Conservation (phyloP, 92 coral and sea anemone species). For the Metridium senile region DNA sequence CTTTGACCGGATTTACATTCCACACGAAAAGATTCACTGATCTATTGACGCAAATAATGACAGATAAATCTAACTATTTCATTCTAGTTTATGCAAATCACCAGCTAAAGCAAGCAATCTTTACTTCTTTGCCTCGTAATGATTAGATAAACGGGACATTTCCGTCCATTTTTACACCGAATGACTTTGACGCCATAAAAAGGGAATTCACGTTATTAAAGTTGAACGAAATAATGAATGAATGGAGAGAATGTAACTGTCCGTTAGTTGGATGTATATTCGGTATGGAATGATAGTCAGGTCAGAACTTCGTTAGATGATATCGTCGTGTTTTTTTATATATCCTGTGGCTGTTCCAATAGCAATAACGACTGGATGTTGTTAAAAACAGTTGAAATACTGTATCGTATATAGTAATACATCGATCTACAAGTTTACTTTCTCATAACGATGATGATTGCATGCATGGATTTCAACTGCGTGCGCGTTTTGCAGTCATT, state of each 20-base stretch:
- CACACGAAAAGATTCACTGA: background rate
- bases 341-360: background rate
- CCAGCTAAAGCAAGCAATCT: background rate
- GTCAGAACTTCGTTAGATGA: too few relatives aligned
- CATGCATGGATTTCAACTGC: too few relatives aligned
- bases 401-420: too few relatives aligned
- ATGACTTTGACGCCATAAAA: too few relatives aligned
- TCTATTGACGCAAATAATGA: background rate
- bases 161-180: background rate
- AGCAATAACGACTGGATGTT: background rate
- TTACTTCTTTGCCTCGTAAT: background rate
- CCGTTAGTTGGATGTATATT: too few relatives aligned
- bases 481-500: background rate
- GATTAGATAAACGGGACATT: conserved; percentile 3
- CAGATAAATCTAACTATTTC: background rate
- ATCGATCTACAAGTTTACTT: too few relatives aligned
- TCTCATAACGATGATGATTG: too few relatives aligned
- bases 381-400: too few relatives aligned
- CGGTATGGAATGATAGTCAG: too few relatives aligned
- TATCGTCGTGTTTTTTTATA: background rate
- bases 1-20: background rate
- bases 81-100: background rate
- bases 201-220: background rate
- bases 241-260: too few relatives aligned
- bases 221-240: too few relatives aligned